Evolutionary conservation across 2,888 invertebrate genomes (phyloP).

Genomic region (Meteorus cinctellus): DNA sequence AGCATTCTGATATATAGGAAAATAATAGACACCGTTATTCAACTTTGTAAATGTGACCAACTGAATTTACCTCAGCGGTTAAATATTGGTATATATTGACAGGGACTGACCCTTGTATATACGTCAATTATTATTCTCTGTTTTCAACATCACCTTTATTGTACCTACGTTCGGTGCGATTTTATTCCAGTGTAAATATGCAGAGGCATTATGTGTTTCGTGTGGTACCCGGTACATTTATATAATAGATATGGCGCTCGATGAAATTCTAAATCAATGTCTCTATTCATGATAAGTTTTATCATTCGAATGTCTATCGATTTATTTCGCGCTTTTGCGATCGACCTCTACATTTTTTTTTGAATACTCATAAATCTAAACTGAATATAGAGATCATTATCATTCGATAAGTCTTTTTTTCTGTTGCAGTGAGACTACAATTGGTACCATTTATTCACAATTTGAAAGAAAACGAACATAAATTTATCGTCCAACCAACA

Average conservation of each 20-base stretch:
- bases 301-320: constrained; percentile 41
- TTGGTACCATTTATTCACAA: too few relatives aligned
- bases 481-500: too few relatives aligned
- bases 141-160: constrained; percentile 6
- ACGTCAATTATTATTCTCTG: constrained; percentile 3
- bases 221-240: not conserved
- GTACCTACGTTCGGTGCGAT: constrained; percentile 3
- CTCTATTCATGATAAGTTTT: constrained; percentile 54
- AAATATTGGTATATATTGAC: not conserved
- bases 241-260: not conserved
- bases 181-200: constrained; percentile 30
- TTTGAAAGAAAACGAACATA: too few relatives aligned
- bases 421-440: too few relatives aligned
- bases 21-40: constrained; percentile 32
- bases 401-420: too few relatives aligned
- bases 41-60: constrained; percentile 24
- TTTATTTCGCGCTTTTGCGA: constrained; percentile 50
- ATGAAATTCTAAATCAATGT: constrained; percentile 53
- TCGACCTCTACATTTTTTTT: constrained; percentile 27
- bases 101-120: constrained; percentile 30
- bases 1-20: not conserved
- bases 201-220: constrained; percentile 8
- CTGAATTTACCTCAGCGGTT: constrained; percentile 19
- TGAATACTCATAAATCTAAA: too few relatives aligned
- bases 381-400: too few relatives aligned